A percentile compares a stretch with the other conserved stretches of the same genome.
Evolutionary conservation across 2,888 invertebrate species (phyloP).

Genomic region (Oegoconia quadripuncta): DNA sequence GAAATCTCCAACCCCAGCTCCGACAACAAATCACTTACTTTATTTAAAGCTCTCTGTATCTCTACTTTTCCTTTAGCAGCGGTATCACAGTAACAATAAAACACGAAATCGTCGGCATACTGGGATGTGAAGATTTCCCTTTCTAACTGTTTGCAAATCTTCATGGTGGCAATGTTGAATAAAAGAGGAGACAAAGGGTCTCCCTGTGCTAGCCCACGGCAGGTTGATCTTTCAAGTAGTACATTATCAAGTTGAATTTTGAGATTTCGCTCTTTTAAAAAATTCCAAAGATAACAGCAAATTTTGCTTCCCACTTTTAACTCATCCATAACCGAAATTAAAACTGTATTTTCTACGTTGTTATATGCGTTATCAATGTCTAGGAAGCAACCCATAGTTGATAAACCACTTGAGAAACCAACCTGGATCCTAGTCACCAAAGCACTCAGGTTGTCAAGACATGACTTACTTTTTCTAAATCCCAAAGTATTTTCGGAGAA

Average conservation of each 20-base stretch:
- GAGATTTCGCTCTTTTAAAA: slow-evolving; percentile 17
- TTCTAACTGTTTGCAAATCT: slow-evolving; percentile 11
- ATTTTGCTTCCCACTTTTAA: slow-evolving; percentile 19
- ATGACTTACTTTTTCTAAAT: slow-evolving; percentile 15
- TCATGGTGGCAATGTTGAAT: slow-evolving; percentile 27
- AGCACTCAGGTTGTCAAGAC: slow-evolving; percentile 12
- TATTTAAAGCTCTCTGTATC: background rate
- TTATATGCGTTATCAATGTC: too few relatives aligned
- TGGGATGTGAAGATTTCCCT: slow-evolving; percentile 19
- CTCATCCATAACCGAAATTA: slow-evolving; percentile 12
- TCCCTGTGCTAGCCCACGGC: slow-evolving; percentile 27
- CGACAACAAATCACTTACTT: background rate
- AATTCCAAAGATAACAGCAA: slow-evolving; percentile 23
- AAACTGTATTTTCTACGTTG: slow-evolving; percentile 4
- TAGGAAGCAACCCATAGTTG: too few relatives aligned
- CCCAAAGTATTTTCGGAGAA: slow-evolving; percentile 10
- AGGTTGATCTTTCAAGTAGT: slow-evolving; percentile 11
- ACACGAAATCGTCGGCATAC: slow-evolving; percentile 25
- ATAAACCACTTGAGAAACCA: slow-evolving; percentile 1
- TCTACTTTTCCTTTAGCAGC: background rate
- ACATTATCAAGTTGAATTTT: slow-evolving; percentile 8
- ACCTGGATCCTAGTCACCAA: slow-evolving; percentile 13
- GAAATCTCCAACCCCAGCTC: background rate
- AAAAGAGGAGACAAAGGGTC: slow-evolving; percentile 31
- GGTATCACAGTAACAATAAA: slow-evolving; percentile 7